phyloP scores from a whole-genome alignment of 64 coral and sea anemone species.

The Porites australiensis region DNA sequence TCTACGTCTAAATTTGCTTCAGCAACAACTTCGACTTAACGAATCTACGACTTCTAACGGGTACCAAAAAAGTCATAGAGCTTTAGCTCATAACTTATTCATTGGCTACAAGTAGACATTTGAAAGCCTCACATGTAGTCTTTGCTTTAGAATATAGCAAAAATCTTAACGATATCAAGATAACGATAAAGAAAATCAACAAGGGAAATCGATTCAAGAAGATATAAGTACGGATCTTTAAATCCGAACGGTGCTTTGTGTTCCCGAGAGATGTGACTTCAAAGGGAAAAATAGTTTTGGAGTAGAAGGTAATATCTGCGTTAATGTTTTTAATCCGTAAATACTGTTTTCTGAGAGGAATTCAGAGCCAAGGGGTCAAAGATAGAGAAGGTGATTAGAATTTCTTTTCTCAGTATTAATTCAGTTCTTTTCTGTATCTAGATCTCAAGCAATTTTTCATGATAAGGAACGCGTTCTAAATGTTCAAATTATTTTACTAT shows the following conservation, averaged over 20 bases:
- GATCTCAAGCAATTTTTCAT: too few relatives aligned
- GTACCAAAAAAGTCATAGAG: conserved; percentile 30
- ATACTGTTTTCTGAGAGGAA: too few relatives aligned
- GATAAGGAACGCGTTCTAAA: too few relatives aligned
- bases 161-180: neutral
- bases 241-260: neutral
- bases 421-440: neutral
- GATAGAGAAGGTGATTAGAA: too few relatives aligned
- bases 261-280: neutral
- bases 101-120: neutral
- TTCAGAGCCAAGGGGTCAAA: too few relatives aligned
- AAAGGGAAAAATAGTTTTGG: neutral
- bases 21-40: neutral
- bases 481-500: too few relatives aligned
- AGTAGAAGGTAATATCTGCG: neutral
- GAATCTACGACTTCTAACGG: conserved; percentile 18
- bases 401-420: neutral
- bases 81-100: conserved; percentile 33
- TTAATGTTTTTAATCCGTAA: neutral
- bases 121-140: conserved; percentile 24
- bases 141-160: neutral
- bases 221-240: neutral
- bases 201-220: neutral
- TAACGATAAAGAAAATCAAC: too few relatives aligned
- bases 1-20: neutral